A percentile compares a stretch with the other conserved stretches of the same genome.
Evolutionary conservation across 2,888 invertebrate genomes (phyloP).

Genomic region (Thymelicus lineola): DNA sequence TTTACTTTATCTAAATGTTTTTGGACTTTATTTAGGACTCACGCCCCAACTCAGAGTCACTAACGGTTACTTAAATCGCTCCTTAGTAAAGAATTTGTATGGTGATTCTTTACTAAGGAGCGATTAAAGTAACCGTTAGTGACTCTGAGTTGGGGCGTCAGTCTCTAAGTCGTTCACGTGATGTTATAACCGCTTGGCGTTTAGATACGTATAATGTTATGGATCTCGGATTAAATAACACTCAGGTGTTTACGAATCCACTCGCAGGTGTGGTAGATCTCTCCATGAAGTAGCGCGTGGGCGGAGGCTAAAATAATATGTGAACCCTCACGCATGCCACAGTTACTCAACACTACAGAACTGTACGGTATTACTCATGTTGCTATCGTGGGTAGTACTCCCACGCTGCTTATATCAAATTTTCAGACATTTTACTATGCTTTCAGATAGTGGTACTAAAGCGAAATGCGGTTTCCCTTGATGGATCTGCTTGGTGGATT

Average conservation of each 20-base stretch:
- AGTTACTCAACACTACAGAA: constrained; percentile 70
- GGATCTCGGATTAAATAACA: constrained; percentile 69
- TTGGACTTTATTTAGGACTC: constrained; percentile 1
- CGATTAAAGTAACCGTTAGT: too few relatives aligned
- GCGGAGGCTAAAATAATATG: constrained; percentile 78
- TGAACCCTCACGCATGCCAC: constrained; percentile 58
- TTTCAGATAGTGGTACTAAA: constrained; percentile 9
- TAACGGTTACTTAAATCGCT: too few relatives aligned
- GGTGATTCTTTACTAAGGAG: too few relatives aligned
- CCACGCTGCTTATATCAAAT: constrained; percentile 77
- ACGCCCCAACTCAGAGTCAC: too few relatives aligned
- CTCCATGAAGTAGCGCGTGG: constrained; percentile 66
- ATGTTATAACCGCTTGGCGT: constrained; percentile 42
- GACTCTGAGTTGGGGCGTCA: too few relatives aligned
- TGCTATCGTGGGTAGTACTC: constrained; percentile 67
- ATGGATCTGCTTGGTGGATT: neutral
- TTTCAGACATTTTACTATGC: constrained; percentile 74
- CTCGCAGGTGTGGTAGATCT: constrained; percentile 76
- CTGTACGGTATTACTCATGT: constrained; percentile 73
- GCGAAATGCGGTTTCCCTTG: neutral
- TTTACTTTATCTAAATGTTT: neutral
- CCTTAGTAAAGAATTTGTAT: too few relatives aligned
- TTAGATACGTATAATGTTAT: constrained; percentile 52
- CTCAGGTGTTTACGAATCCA: constrained; percentile 72
- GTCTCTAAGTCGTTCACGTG: constrained; percentile 20